phyloP scores from a whole-genome alignment of 1,140 invertebrate genomes.

The Megathymus violae region DNA sequence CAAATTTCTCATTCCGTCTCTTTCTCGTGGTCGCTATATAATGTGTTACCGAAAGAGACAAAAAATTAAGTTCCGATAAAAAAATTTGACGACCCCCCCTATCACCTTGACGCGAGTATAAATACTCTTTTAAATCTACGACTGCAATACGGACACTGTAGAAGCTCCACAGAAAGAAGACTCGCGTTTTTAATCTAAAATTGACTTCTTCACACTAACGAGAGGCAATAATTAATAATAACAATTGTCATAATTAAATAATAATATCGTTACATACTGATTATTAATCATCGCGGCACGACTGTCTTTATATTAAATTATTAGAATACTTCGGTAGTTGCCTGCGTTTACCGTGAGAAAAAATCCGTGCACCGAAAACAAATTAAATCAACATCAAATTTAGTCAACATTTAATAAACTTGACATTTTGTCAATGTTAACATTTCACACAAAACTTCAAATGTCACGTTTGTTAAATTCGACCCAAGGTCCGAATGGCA shows the following conservation, averaged over 20 bases:
- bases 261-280: not conserved
- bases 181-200: constrained; percentile 18
- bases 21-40: too few species aligned
- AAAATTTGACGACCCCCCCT: too few species aligned
- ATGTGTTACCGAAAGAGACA: too few species aligned
- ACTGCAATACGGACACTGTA: constrained; percentile 9
- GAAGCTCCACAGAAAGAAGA: constrained; percentile 11
- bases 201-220: constrained; percentile 15
- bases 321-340: constrained; percentile 3
- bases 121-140: not conserved
- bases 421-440: constrained; percentile 4
- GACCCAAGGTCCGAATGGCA: constrained; percentile 7
- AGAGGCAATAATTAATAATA: constrained; percentile 13
- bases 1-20: too few species aligned
- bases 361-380: not conserved
- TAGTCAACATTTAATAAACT: not conserved
- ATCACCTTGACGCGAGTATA: not conserved
- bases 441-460: too few species aligned
- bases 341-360: not conserved
- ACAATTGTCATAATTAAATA: too few species aligned
- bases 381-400: constrained; percentile 6
- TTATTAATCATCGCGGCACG: not conserved
- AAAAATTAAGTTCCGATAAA: not conserved
- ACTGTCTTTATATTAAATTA: constrained; percentile 7
- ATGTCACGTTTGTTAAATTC: constrained; percentile 14